Conservation (phyloP, 2,888 invertebrate species). For the Lochmaea crataegi region DNA sequence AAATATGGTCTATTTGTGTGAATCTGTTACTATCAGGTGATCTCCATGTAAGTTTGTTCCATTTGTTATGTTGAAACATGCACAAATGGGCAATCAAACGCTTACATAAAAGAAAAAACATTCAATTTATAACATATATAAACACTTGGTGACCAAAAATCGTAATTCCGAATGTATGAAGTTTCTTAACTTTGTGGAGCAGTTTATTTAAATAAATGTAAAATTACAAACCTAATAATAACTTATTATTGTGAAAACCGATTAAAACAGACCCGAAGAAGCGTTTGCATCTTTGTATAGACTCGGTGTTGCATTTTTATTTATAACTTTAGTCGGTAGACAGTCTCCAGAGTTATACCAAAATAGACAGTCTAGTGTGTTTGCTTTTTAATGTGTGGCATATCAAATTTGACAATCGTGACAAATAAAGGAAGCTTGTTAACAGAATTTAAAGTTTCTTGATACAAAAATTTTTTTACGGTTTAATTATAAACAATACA, state of each 20-base stretch:
- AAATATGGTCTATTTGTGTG: no score
- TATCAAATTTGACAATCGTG: constrained; percentile 17
- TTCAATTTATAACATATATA: no score
- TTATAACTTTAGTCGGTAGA: constrained; percentile 33
- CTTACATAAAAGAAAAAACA: no score
- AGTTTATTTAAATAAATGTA: neutral
- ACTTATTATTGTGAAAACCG: constrained; percentile 6
- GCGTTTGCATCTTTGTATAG: constrained; percentile 9
- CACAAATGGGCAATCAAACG: no score
- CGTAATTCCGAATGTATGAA: no score
- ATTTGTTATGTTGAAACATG: no score
- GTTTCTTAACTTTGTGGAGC: no score
- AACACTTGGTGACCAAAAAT: no score
- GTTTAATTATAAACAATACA: neutral
- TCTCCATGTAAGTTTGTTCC: no score
- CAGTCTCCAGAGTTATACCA: constrained; percentile 35
- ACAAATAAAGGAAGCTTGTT: neutral
- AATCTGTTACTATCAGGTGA: no score
- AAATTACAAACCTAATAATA: neutral
- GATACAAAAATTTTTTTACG: no score
- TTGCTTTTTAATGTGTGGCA: constrained; percentile 26
- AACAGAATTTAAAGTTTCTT: neutral
- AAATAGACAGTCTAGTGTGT: constrained; percentile 32
- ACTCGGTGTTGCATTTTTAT: constrained; percentile 31
- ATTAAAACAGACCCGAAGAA: constrained; percentile 8